phyloP scores from a whole-genome alignment of 2,888 invertebrate genomes.

The Agrochola lychnidis region DNA sequence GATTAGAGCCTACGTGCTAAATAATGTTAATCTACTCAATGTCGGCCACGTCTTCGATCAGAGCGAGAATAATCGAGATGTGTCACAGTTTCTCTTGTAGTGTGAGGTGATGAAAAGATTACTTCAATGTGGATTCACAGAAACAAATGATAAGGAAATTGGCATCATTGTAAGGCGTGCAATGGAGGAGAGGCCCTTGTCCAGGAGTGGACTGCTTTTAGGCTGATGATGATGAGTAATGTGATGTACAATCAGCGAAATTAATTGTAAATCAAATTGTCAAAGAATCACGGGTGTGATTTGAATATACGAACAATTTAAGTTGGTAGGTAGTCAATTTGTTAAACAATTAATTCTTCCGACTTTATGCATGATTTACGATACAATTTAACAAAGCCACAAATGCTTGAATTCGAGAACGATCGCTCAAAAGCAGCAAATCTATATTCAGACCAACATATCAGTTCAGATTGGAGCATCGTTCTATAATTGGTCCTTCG shows the following conservation, averaged over 20 bases:
- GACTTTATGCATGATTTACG: neutral
- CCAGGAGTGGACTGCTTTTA: neutral
- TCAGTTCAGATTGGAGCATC: neutral
- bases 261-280: neutral
- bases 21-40: slow-evolving; percentile 60
- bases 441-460: neutral
- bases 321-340: neutral
- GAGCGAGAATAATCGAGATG: slow-evolving; percentile 56
- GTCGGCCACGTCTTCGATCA: slow-evolving; percentile 50
- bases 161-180: neutral
- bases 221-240: neutral
- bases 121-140: slow-evolving; percentile 6
- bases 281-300: neutral
- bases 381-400: neutral
- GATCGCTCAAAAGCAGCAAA: neutral
- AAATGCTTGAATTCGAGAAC: no score
- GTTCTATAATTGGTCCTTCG: neutral
- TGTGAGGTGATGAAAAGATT: slow-evolving; percentile 16
- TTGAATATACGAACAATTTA: neutral
- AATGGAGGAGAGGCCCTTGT: neutral
- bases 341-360: neutral
- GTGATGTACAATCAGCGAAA: neutral
- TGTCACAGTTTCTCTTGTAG: slow-evolving; percentile 38
- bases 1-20: slow-evolving; percentile 59
- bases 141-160: slow-evolving; percentile 2